Base-by-base conservation (phyloP, 2,888 invertebrate species). In the Frankliniella intonsa region DNA sequence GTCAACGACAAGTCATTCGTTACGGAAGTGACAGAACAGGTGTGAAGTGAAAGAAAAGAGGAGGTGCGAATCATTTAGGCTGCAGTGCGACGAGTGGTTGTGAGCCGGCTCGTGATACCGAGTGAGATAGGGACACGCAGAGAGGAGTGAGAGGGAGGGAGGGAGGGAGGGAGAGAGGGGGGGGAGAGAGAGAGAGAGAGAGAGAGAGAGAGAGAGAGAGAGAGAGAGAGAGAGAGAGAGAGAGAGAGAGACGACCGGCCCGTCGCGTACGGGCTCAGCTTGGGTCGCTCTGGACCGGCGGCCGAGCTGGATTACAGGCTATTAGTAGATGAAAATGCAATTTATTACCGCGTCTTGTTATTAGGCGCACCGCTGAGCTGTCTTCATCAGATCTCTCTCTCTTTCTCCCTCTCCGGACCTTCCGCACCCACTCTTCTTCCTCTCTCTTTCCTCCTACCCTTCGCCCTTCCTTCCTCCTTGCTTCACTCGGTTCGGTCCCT, bases 281-380 rank as follows among this genome's bases (percentile, higher is more conserved):
- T 5, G 38, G 38, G 38, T 38, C 38, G 38, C 38, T 38, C 38
- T 38, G 38, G 5, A 38, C 38, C 17, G 62, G 69, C 69, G 69
- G 69, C 69, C 69, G 69, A 22, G 69, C 69, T 76, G 69, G 69
- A 76, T 76, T 76, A 76, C 69, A 76, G 69, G 69, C 69, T 76
- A 76, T 76, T 76, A 76, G 69, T 76, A 76, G 69, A 76, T 76
- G 69, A 76, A 76, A 76, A 76, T 76, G 69, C 69, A 76, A 76
- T 76, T 76, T 76, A 76, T 76, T 76, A 76, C 69, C 69, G 69
- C 69, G 69, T 76, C 69, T 76, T 76, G 69, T 76, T 76, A 76
- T 76, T 76, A 76, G 69, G 69, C 69, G 69, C 69, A 76, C 69
- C 69, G 69, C 69, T 76, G 69, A 76, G 69, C 69, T 76, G 69